Percentiles rank a stretch among this genome's conserved stretches.
These are phyloP conservation scores for Drosophila asahinai DNA, from an alignment of 1,140 invertebrate genomes.

Conservation along the genomic window DNA sequence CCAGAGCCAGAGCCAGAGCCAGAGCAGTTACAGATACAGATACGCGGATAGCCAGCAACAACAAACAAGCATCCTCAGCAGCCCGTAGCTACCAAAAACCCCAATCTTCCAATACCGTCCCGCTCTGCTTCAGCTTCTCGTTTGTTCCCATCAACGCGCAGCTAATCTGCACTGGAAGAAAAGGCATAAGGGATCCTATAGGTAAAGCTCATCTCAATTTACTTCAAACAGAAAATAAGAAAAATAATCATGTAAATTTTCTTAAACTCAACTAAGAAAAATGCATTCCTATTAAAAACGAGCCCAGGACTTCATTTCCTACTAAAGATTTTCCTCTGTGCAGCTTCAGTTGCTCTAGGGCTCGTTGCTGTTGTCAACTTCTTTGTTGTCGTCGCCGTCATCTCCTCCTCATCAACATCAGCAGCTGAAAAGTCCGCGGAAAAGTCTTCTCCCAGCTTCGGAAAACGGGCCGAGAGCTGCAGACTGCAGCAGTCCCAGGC, in stretches of 20 bases:
- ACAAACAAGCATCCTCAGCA: conserved; percentile 78
- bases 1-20: background rate
- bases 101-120: conserved; percentile 20
- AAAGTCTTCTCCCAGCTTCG: conserved; percentile 45
- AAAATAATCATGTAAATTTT: no score
- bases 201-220: background rate
- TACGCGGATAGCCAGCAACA: conserved; percentile 47
- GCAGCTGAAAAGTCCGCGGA: conserved; percentile 4
- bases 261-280: no score
- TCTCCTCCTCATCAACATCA: conserved; percentile 71
- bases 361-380: conserved; percentile 56
- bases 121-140: conserved; percentile 26
- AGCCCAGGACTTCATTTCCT: conserved; percentile 3
- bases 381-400: conserved; percentile 45
- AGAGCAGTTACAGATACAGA: conserved; percentile 39
- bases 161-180: conserved; percentile 32
- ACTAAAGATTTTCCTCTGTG: conserved; percentile 29
- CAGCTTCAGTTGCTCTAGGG: conserved; percentile 33
- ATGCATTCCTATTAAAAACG: background rate
- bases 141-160: conserved; percentile 39
- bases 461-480: background rate
- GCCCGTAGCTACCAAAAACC: conserved; percentile 69
- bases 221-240: background rate
- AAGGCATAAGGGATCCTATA: background rate
- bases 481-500: conserved; percentile 63